These are phyloP conservation scores for Setophaga petechia DNA, from an alignment of 2,113 vertebrate genomes.

Conservation along the genomic window DNA sequence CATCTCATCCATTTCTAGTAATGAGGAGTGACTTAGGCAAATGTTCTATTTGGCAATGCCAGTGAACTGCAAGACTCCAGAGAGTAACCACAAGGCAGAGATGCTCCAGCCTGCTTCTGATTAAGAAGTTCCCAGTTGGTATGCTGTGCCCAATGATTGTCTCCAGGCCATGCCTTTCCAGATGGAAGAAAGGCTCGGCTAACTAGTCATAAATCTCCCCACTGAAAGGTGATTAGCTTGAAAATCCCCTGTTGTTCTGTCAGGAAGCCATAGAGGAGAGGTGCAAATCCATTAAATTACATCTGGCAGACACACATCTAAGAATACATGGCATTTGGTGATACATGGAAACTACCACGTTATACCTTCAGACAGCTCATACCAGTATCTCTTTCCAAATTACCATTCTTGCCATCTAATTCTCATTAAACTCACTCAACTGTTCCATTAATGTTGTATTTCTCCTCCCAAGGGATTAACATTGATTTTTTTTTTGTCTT, in stretches of 20 bases:
- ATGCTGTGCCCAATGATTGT: neutral
- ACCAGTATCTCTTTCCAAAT: neutral
- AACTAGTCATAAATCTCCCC: neutral
- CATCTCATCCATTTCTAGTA: neutral
- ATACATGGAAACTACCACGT: neutral
- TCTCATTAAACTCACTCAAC: constrained; percentile 47
- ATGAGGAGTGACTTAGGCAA: neutral
- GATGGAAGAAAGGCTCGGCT: neutral
- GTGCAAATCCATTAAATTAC: constrained; percentile 11
- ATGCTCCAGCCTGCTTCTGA: neutral
- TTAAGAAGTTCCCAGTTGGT: neutral
- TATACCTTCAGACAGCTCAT: constrained; percentile 1
- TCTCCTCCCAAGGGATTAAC: constrained; percentile 18
- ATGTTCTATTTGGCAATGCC: neutral
- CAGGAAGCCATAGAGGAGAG: neutral
- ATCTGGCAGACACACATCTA: neutral
- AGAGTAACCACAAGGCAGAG: neutral
- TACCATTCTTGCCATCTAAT: constrained; percentile 47
- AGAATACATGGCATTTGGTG: neutral
- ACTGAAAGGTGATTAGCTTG: constrained; percentile 32
- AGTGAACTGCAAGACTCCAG: neutral
- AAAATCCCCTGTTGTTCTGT: constrained; percentile 20
- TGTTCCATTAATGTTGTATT: constrained; percentile 21
- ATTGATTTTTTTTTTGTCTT: constrained; percentile 32
- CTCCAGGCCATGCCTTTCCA: neutral